These are phyloP conservation scores for Molothrus ater DNA, from an alignment of 2,797 vertebrate genomes.

Conservation along the genomic window DNA sequence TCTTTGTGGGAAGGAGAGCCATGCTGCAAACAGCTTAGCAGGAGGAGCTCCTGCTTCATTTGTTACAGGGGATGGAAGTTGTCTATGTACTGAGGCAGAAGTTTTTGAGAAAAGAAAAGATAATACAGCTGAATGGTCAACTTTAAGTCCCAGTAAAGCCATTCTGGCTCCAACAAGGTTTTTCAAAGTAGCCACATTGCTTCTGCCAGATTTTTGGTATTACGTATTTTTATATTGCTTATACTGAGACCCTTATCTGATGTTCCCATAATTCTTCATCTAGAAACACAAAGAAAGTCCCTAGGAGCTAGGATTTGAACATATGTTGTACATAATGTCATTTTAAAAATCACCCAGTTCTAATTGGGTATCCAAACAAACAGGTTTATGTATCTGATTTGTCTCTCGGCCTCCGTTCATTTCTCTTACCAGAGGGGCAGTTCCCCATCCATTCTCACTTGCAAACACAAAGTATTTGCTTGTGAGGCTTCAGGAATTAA, in stretches of 20 bases:
- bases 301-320: neutral
- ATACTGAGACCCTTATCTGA: neutral
- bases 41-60: neutral
- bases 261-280: neutral
- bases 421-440: neutral
- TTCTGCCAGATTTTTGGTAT: neutral
- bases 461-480: neutral
- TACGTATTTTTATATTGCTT: neutral
- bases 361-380: neutral
- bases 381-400: neutral
- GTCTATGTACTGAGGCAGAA: neutral
- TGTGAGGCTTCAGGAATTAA: neutral
- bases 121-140: neutral
- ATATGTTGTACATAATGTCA: neutral
- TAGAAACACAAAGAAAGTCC: neutral
- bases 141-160: neutral
- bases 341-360: neutral
- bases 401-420: accelerated
- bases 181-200: neutral
- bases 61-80: neutral
- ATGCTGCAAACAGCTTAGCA: neutral
- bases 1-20: neutral
- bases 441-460: neutral
- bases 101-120: neutral
- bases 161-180: neutral